A percentile compares a stretch with the other conserved stretches of the same genome.
Evolutionary conservation across 2,113 vertebrate species (phyloP).

Genomic region (Ovis aries): ARS-UI_Ramb_v3.0 NC_056066.1:61784501-61785000

Average conservation of each 20-base stretch:
- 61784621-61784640: not conserved
- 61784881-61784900: not conserved
- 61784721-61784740: not conserved
- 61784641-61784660: not conserved
- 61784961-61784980: not conserved
- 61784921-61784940: not conserved
- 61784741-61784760: not conserved
- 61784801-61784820: not conserved
- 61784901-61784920: not conserved
- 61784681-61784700: not conserved
- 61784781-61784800: not conserved
- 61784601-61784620: not conserved
- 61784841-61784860: not conserved
- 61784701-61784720: not conserved
- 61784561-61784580: not conserved
- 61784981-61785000: not conserved
- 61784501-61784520: not conserved
- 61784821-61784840: not conserved
- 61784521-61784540: not conserved
- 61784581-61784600: not conserved
- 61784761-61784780: not conserved
- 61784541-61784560: not conserved
- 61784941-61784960: not conserved
- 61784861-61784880: not conserved
- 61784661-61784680: not conserved